phyloP scores from a whole-genome alignment of 2,113 vertebrate genomes.

The Ailurus styani region DNA sequence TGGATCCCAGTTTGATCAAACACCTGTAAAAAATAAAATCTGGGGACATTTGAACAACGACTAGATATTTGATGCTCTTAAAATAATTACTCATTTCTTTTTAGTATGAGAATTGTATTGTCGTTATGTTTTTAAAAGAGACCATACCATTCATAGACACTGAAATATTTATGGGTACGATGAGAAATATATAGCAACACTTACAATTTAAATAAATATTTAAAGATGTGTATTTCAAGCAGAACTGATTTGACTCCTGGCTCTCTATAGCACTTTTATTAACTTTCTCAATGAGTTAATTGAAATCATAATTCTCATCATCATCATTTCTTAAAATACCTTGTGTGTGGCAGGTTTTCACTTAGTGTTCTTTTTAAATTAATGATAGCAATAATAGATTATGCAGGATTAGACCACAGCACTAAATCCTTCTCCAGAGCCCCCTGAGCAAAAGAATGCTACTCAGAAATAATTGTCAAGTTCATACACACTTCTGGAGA shows the following conservation, averaged over 20 bases:
- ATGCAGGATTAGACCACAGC: not conserved
- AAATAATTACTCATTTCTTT: not conserved
- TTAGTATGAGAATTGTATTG: not conserved
- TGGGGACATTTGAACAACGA: not conserved
- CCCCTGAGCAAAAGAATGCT: not conserved
- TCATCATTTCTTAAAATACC: not conserved
- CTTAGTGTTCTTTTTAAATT: not conserved
- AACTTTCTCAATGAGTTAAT: not conserved
- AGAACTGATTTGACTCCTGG: not conserved
- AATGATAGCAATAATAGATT: not conserved
- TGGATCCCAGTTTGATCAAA: not conserved
- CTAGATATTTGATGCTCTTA: not conserved
- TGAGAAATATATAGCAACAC: not conserved
- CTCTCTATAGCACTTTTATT: not conserved
- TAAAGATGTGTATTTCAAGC: not conserved
- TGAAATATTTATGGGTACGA: not conserved
- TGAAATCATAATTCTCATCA: not conserved
- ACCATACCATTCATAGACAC: not conserved
- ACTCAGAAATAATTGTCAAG: not conserved
- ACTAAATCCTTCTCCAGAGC: not conserved
- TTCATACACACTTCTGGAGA: not conserved
- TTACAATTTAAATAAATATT: not conserved
- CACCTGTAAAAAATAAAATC: not conserved
- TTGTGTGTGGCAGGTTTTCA: not conserved
- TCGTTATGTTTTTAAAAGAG: not conserved